Conservation (phyloP, 1,140 invertebrate species). For the Drusus annulatus region DNA sequence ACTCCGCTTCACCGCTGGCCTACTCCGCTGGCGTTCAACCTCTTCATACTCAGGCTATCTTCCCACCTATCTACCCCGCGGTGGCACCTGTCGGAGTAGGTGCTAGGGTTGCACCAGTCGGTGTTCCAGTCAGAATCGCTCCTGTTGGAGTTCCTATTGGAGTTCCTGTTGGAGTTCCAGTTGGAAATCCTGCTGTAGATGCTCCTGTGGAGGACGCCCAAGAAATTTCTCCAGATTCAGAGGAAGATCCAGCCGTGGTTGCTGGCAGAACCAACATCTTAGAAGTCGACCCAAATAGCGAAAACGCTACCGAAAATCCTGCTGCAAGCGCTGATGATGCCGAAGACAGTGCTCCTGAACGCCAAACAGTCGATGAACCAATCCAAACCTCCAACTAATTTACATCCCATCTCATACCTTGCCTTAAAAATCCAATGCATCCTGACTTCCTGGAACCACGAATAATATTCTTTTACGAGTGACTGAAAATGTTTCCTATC, state of each 20-base stretch:
- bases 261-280: background rate
- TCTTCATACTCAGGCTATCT: slow-evolving; percentile 41
- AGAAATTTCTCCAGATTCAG: slow-evolving; percentile 7
- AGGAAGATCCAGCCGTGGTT: slow-evolving; percentile 11
- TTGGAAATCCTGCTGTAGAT: background rate
- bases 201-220: background rate
- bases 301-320: background rate
- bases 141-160: background rate
- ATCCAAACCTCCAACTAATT: background rate
- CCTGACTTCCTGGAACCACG: background rate
- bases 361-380: background rate
- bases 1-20: background rate
- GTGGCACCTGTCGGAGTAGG: slow-evolving; percentile 29
- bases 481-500: slow-evolving; percentile 17
- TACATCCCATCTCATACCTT: background rate
- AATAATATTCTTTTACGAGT: background rate
- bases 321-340: background rate
- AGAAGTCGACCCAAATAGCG: slow-evolving; percentile 23
- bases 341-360: background rate
- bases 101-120: slow-evolving; percentile 9
- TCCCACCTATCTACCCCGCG: slow-evolving; percentile 1
- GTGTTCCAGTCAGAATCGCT: background rate
- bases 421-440: background rate
- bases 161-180: slow-evolving; percentile 16
- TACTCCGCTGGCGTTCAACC: background rate